Conservation (phyloP, 2,888 invertebrate species). For the Priocnemis perturbator region DNA sequence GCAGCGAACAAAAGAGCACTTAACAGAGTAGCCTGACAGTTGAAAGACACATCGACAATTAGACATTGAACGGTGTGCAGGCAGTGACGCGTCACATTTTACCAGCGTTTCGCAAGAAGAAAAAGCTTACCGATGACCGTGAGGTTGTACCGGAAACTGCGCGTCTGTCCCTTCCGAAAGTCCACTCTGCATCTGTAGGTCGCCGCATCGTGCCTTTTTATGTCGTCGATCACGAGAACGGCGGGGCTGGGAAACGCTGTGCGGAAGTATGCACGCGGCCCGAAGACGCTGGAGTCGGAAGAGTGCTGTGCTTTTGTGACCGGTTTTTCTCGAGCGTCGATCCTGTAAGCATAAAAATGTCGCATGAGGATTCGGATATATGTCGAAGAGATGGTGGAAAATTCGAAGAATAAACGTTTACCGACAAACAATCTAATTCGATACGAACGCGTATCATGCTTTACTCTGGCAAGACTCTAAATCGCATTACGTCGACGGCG, state of each 20-base stretch:
- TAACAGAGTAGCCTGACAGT: no score
- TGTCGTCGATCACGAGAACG: conserved; percentile 88
- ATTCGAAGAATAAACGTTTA: no score
- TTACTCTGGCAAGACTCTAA: no score
- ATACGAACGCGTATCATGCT: no score
- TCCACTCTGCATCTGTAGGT: conserved; percentile 93
- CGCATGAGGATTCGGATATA: not conserved
- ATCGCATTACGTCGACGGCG: no score
- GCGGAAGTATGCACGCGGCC: conserved; percentile 88
- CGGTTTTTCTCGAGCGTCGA: conserved; percentile 91
- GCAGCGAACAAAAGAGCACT: no score
- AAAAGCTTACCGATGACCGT: conserved; percentile 90
- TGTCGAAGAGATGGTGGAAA: no score
- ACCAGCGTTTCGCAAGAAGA: conserved; percentile 13
- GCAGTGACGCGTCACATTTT: conserved; percentile 14
- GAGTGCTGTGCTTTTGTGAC: conserved; percentile 88
- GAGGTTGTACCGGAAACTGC: conserved; percentile 92
- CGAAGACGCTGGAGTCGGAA: conserved; percentile 91
- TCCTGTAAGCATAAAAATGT: conserved; percentile 78
- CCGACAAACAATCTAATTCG: no score
- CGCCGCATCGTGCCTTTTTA: conserved; percentile 91
- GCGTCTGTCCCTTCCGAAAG: conserved; percentile 92
- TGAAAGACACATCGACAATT: no score
- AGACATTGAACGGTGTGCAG: no score
- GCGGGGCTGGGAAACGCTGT: conserved; percentile 87